Conservation (phyloP, 1,140 invertebrate species). For the Ruditapes philippinarum region DNA sequence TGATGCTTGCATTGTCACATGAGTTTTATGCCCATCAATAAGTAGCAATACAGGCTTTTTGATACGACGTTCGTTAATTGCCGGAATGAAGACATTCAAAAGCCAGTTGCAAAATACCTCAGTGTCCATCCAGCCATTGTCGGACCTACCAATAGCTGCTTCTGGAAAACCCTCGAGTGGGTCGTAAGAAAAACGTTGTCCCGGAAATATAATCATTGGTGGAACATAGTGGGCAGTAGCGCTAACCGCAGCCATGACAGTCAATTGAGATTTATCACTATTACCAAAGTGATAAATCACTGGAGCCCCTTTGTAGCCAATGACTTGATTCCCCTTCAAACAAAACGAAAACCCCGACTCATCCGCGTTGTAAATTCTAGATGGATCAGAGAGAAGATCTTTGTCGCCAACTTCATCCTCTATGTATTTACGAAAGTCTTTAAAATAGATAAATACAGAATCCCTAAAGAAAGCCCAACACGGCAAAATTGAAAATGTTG, state of each 20-base stretch:
- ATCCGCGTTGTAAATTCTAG: slow-evolving; percentile 20
- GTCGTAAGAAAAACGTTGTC: slow-evolving; percentile 6
- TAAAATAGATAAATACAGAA: too few species aligned
- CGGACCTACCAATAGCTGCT: slow-evolving; percentile 22
- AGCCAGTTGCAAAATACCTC: slow-evolving; percentile 20
- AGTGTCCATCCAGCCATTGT: background rate
- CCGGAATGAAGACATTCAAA: slow-evolving; percentile 10
- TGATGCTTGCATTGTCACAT: slow-evolving; percentile 36
- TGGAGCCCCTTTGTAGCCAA: background rate
- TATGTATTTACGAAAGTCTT: too few species aligned
- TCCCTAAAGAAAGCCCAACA: too few species aligned
- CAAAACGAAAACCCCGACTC: slow-evolving; percentile 15
- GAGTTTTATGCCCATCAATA: slow-evolving; percentile 60
- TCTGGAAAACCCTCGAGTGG: slow-evolving; percentile 27
- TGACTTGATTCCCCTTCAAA: background rate
- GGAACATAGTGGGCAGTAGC: slow-evolving; percentile 11
- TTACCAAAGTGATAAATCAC: slow-evolving; percentile 27
- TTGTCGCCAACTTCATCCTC: slow-evolving; percentile 12
- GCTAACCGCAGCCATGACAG: slow-evolving; percentile 15
- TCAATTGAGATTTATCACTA: slow-evolving; percentile 32
- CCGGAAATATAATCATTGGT: slow-evolving; percentile 42
- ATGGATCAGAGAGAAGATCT: slow-evolving; percentile 7
- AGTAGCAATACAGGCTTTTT: slow-evolving; percentile 23
- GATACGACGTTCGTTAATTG: background rate
- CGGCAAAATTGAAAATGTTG: too few species aligned